phyloP scores from a whole-genome alignment of 2,797 vertebrate species.

The Sylvilagus floridanus region DNA sequence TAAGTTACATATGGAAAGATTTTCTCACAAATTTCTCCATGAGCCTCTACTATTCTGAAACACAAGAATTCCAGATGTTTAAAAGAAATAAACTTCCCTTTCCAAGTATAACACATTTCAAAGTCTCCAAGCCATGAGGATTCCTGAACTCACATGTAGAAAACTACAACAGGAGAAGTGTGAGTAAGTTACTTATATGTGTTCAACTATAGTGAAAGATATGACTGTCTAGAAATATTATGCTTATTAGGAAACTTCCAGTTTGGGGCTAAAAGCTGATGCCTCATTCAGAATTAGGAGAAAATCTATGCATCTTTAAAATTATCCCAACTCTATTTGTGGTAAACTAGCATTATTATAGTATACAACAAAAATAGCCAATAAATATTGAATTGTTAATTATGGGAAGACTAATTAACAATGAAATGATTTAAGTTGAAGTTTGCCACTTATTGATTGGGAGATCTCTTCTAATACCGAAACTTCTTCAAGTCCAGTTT shows the following conservation, averaged over 20 bases:
- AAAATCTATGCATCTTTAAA: slow-evolving; percentile 52
- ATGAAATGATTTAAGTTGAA: slow-evolving; percentile 58
- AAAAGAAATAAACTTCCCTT: slow-evolving; percentile 79
- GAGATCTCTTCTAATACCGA: slow-evolving; percentile 1
- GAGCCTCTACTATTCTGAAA: slow-evolving; percentile 72
- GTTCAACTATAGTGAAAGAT: slow-evolving; percentile 28
- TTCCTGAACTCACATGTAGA: slow-evolving; percentile 54
- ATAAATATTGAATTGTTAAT: slow-evolving; percentile 18
- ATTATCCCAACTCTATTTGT: slow-evolving; percentile 52
- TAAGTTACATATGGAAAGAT: slow-evolving; percentile 83
- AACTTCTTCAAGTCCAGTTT: slow-evolving; percentile 45
- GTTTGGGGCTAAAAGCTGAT: slow-evolving; percentile 14
- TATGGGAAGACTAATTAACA: slow-evolving; percentile 37
- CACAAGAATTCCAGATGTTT: slow-evolving; percentile 84
- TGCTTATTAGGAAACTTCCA: background rate
- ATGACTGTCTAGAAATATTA: slow-evolving; percentile 33
- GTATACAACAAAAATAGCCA: slow-evolving; percentile 56
- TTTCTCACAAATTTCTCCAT: slow-evolving; percentile 75
- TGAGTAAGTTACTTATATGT: slow-evolving; percentile 26
- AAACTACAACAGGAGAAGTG: slow-evolving; percentile 2
- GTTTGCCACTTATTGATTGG: slow-evolving; percentile 6
- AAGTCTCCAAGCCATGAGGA: slow-evolving; percentile 64
- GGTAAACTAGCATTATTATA: slow-evolving; percentile 29
- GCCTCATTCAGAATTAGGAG: slow-evolving; percentile 53
- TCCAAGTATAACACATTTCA: slow-evolving; percentile 77